phyloP scores from a whole-genome alignment of 2,113 vertebrate species.

The Antidorcas marsupialis region DNA sequence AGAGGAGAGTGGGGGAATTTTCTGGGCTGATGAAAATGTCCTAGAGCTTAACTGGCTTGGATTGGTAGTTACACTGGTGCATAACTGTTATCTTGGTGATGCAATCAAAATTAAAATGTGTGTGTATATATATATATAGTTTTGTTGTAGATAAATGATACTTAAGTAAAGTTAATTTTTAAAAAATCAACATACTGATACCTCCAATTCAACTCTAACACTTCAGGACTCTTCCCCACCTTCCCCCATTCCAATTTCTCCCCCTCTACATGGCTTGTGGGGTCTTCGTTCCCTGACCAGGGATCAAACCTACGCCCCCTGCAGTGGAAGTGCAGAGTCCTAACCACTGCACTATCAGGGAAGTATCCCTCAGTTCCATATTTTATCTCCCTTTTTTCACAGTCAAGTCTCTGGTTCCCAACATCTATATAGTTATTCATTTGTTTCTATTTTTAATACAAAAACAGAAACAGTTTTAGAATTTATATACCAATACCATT shows the following conservation, averaged over 20 bases:
- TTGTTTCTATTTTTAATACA: neutral
- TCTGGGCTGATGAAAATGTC: neutral
- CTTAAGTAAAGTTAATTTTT: neutral
- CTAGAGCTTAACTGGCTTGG: neutral
- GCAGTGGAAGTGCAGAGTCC: neutral
- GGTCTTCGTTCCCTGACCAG: neutral
- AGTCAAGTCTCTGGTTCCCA: neutral
- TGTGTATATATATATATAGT: neutral
- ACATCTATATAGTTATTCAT: neutral
- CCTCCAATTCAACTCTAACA: neutral
- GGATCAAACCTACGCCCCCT: neutral
- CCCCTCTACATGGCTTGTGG: neutral
- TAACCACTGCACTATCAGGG: neutral
- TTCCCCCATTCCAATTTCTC: neutral
- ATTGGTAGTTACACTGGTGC: neutral
- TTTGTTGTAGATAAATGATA: neutral
- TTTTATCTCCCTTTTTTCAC: neutral
- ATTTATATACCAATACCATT: neutral
- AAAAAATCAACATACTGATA: neutral
- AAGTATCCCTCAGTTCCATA: neutral
- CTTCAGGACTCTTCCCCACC: neutral
- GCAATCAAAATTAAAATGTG: neutral
- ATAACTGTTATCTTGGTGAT: neutral
- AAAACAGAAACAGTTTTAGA: neutral
- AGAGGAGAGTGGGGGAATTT: neutral